These are phyloP conservation scores for Kryptolebias marmoratus DNA, from an alignment of 2,113 vertebrate genomes.

Conservation along the genomic window DNA sequence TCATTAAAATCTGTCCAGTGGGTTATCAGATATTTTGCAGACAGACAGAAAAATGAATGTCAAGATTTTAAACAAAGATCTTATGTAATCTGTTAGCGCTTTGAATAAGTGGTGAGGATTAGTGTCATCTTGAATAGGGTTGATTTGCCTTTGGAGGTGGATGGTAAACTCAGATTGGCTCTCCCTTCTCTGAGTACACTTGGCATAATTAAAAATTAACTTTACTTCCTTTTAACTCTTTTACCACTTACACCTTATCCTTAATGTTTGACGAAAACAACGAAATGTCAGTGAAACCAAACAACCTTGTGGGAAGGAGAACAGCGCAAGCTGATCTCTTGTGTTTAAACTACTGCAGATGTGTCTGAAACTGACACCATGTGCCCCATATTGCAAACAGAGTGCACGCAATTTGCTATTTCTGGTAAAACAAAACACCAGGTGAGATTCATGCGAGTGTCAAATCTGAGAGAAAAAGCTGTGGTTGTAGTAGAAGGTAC, in stretches of 20 bases:
- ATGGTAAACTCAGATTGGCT: slow-evolving; percentile 23
- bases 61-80: too few relatives aligned
- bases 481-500: neutral
- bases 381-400: slow-evolving; percentile 38
- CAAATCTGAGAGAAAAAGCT: neutral
- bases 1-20: too few relatives aligned
- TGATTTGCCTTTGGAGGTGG: neutral
- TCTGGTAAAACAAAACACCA: slow-evolving; percentile 51
- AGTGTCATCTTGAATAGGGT: too few relatives aligned
- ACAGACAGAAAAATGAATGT: too few relatives aligned
- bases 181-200: neutral
- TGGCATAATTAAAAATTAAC: slow-evolving; percentile 24
- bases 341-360: slow-evolving; percentile 52
- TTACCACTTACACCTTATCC: slow-evolving; percentile 35
- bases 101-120: too few relatives aligned
- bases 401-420: slow-evolving; percentile 54
- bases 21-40: too few relatives aligned
- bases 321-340: slow-evolving; percentile 42
- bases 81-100: too few relatives aligned
- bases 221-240: slow-evolving; percentile 25
- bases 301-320: slow-evolving; percentile 37
- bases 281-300: slow-evolving; percentile 34
- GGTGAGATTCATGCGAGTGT: slow-evolving; percentile 34
- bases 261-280: slow-evolving; percentile 62
- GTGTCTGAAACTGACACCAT: slow-evolving; percentile 34